A percentile compares a stretch with the other conserved stretches of the same genome.
Evolutionary conservation across 1,140 invertebrate genomes (phyloP).

Genomic region (Anadara kagoshimensis): DNA sequence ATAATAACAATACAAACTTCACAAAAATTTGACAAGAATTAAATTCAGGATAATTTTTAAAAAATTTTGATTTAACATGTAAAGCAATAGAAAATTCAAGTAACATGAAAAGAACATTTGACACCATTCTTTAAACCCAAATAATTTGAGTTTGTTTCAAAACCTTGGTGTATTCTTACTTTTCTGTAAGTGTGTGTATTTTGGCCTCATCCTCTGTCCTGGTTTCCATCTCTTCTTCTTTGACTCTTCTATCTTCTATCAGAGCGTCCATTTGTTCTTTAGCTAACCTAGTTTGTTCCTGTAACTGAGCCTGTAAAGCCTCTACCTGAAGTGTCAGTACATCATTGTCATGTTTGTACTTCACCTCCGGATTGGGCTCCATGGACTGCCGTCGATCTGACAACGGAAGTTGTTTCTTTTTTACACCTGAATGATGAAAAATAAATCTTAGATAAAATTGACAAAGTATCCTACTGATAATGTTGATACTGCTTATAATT

Average conservation of each 20-base stretch:
- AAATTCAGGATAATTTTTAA: no score
- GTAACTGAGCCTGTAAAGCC: slow-evolving; percentile 70
- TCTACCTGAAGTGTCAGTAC: slow-evolving; percentile 65
- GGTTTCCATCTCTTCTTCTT: slow-evolving; percentile 71
- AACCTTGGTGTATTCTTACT: slow-evolving; percentile 52
- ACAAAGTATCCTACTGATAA: no score
- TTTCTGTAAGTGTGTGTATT: slow-evolving; percentile 72
- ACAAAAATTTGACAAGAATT: no score
- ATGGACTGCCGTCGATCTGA: slow-evolving; percentile 49
- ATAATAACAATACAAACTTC: no score
- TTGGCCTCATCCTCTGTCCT: slow-evolving; percentile 71
- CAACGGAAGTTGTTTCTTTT: slow-evolving; percentile 46
- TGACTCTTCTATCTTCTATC: slow-evolving; percentile 69
- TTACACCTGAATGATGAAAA: slow-evolving; percentile 36
- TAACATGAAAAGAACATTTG: no score
- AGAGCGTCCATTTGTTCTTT: slow-evolving; percentile 72
- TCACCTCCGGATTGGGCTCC: slow-evolving; percentile 55
- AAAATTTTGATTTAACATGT: no score
- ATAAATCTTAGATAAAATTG: no score
- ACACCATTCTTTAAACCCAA: no score
- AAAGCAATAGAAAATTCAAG: no score
- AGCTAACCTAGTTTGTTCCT: slow-evolving; percentile 70
- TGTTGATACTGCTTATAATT: no score
- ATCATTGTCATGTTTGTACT: slow-evolving; percentile 68
- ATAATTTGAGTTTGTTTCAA: no score